Evolutionary conservation across 2,888 invertebrate species (phyloP), one percentile per base, ranked within the genome.

Genomic region (Aporophyla lueneburgensis): DNA sequence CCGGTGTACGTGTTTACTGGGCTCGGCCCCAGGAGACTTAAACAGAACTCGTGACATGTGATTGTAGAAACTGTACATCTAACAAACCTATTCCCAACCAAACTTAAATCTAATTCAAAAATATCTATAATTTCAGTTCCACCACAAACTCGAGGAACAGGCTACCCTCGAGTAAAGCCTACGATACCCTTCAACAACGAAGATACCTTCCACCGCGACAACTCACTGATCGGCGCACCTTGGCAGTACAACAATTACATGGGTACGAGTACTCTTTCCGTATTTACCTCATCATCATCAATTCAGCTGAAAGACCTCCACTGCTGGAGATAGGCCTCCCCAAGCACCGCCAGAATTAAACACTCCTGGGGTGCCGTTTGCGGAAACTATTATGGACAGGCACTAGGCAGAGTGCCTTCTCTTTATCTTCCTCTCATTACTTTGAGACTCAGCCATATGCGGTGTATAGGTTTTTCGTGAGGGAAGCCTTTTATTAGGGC

Each of bases 111-210:
- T 61, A 76, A 81, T 62, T 12, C 14, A 53, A 69, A 43, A 53
- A 19, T 19, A 4, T 71, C 4, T 61, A 24, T 21, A n/a, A 51
- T 80, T 83, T 56, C 74, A 83, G 83, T 27, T 27, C 80, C 80
- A n/a, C 68, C 61, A 21, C 81, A 62, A 27, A 43, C 19, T 19
- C 76, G 81, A 62, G 83, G 89, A 51, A 78, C 86, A 10, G 96
- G 96, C 2, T 97, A 97, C 85, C 94, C 95, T 27, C 92, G 94
- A 73, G 89, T 92, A 61, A 93, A 90, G 78, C 97, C 97, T 0
- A 72, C 91, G 0, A 92, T 95, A 82, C 96, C 96, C 0, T 97
- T 97, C 87, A 91, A 88, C 73, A 86, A 89, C 58, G 96, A 96
- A 86, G 96, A 96, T 21, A 73, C 89, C 9, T 86, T 88, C 10